These are phyloP conservation scores for Drosophila quinaria DNA, from an alignment of 2,888 invertebrate genomes.

Conservation along the genomic window DNA sequence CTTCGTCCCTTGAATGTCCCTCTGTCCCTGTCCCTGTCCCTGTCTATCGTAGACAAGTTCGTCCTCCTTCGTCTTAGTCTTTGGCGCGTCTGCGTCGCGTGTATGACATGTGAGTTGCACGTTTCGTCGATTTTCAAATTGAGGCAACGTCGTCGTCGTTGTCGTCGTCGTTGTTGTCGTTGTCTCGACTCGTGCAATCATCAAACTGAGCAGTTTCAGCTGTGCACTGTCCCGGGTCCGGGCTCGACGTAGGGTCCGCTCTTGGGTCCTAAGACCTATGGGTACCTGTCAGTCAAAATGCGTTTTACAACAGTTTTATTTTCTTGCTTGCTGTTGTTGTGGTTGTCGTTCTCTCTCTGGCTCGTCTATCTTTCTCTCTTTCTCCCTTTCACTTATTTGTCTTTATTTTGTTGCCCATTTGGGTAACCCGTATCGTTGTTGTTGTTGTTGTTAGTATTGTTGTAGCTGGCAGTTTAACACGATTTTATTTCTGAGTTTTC, in stretches of 20 bases:
- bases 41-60: constrained; percentile 33
- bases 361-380: not conserved
- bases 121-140: constrained; percentile 82
- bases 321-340: constrained; percentile 23
- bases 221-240: constrained; percentile 41
- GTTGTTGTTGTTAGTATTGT: constrained; percentile 32
- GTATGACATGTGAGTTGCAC: constrained; percentile 82
- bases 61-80: constrained; percentile 19
- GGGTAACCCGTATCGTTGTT: constrained; percentile 69
- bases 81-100: constrained; percentile 63
- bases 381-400: not conserved
- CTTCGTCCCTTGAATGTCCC: constrained; percentile 36
- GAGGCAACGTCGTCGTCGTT: constrained; percentile 72
- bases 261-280: constrained; percentile 67
- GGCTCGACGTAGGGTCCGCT: constrained; percentile 27
- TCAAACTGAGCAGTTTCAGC: constrained; percentile 71
- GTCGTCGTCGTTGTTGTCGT: constrained; percentile 25
- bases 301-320: constrained; percentile 76
- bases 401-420: constrained; percentile 67
- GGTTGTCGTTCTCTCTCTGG: not conserved
- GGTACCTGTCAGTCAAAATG: constrained; percentile 82
- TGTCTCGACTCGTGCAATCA: constrained; percentile 72
- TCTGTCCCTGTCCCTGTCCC: constrained; percentile 16
- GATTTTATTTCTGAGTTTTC: constrained; percentile 65
- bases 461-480: constrained; percentile 53